Conservation (phyloP, 1,140 invertebrate species). For the Geopemphigus sp. region DNA sequence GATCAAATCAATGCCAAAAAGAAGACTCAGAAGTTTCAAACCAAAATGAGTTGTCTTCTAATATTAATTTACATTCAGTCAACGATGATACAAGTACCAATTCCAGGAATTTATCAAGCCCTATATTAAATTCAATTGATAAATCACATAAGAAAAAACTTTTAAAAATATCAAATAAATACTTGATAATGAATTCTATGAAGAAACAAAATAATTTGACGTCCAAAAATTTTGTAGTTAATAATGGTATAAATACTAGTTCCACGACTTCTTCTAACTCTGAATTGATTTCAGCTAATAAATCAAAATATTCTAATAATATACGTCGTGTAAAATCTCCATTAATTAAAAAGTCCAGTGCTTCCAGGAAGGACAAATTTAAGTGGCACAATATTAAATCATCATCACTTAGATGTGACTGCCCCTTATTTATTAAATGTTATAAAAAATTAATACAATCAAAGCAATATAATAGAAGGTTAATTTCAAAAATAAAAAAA, state of each 20-base stretch:
- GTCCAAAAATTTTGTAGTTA: background rate
- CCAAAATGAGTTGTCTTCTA: no score
- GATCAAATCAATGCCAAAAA: no score
- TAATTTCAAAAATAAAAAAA: background rate
- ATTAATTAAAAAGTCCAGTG: no score
- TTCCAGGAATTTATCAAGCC: no score
- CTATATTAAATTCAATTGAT: background rate
- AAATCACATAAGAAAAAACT: background rate
- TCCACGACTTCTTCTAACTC: no score
- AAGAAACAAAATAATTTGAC: background rate
- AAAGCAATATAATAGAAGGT: background rate
- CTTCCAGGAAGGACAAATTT: background rate
- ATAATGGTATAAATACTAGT: background rate
- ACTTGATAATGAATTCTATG: background rate
- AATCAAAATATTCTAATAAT: background rate
- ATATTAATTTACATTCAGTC: no score
- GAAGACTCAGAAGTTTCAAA: no score
- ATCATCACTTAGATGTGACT: background rate
- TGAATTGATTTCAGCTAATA: background rate
- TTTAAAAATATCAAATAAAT: background rate
- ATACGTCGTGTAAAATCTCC: background rate
- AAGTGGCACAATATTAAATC: background rate
- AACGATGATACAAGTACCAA: no score
- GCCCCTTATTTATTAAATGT: background rate
- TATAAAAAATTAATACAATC: background rate